Evolutionary conservation across 2,113 vertebrate species (phyloP).

Genomic region (Crocuta crocuta): DNA sequence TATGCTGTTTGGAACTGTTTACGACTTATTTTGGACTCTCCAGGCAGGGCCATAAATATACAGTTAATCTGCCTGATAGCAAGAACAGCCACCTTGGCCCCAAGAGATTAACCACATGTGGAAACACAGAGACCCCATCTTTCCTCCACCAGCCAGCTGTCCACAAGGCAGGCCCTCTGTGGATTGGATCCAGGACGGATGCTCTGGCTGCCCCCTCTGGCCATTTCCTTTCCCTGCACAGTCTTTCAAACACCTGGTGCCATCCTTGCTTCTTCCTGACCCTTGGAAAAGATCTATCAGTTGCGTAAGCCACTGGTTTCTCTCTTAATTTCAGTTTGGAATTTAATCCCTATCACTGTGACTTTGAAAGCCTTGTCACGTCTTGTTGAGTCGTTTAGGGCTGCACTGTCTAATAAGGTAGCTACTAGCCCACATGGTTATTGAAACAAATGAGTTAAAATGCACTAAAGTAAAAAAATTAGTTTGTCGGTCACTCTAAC

Average conservation of each 20-base stretch:
- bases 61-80: conserved; percentile 70
- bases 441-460: not conserved
- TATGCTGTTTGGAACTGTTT: conserved; percentile 82
- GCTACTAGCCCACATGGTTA: not conserved
- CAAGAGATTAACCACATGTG: conserved; percentile 61
- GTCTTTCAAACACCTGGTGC: not conserved
- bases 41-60: conserved; percentile 70
- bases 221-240: not conserved
- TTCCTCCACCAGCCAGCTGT: not conserved
- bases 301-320: not conserved
- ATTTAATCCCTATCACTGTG: not conserved
- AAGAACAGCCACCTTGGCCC: conserved; percentile 51
- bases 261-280: not conserved
- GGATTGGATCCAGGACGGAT: not conserved
- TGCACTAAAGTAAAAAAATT: not conserved
- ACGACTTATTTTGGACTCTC: conserved; percentile 74
- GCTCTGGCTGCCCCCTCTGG: not conserved
- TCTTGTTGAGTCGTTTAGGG: conserved; percentile 10
- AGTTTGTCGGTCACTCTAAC: not conserved
- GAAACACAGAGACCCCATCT: conserved; percentile 57
- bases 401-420: not conserved
- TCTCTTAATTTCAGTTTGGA: conserved; percentile 9
- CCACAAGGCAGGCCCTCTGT: not conserved
- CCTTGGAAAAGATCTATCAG: not conserved
- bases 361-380: not conserved